Conservation (phyloP, 2,888 invertebrate genomes). For the Leucoma salicis region DNA sequence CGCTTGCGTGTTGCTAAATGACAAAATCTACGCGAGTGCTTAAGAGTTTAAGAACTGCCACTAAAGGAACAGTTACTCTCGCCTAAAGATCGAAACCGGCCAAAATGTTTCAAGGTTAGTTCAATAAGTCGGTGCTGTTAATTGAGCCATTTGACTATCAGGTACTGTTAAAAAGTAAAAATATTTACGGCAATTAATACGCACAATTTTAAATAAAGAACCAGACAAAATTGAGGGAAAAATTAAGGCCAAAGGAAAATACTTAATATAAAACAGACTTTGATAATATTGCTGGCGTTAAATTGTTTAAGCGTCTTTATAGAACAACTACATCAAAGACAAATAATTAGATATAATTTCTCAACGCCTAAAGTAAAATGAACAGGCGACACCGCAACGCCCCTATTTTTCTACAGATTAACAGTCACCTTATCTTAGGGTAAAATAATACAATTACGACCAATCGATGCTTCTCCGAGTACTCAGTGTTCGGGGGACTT, state of each 20-base stretch:
- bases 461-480: slow-evolving; percentile 68
- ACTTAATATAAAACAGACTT: slow-evolving; percentile 2
- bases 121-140: no score
- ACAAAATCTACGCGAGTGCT: no score
- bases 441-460: slow-evolving; percentile 69
- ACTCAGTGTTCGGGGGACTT: slow-evolving; percentile 35
- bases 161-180: no score
- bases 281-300: slow-evolving; percentile 3
- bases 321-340: slow-evolving; percentile 12
- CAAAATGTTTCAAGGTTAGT: no score
- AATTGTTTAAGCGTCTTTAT: slow-evolving; percentile 3
- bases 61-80: no score
- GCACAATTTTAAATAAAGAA: no score
- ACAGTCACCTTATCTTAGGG: slow-evolving; percentile 58
- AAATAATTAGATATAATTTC: slow-evolving; percentile 11
- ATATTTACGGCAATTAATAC: no score
- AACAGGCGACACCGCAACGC: slow-evolving; percentile 41
- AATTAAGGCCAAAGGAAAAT: not conserved
- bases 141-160: no score
- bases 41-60: no score
- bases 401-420: slow-evolving; percentile 56
- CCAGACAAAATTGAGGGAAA: not conserved
- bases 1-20: no score
- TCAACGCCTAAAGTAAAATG: slow-evolving; percentile 38
- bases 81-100: no score